phyloP scores from a whole-genome alignment of 2,797 vertebrate species.

The Phrynocephalus vlangalii region DNA sequence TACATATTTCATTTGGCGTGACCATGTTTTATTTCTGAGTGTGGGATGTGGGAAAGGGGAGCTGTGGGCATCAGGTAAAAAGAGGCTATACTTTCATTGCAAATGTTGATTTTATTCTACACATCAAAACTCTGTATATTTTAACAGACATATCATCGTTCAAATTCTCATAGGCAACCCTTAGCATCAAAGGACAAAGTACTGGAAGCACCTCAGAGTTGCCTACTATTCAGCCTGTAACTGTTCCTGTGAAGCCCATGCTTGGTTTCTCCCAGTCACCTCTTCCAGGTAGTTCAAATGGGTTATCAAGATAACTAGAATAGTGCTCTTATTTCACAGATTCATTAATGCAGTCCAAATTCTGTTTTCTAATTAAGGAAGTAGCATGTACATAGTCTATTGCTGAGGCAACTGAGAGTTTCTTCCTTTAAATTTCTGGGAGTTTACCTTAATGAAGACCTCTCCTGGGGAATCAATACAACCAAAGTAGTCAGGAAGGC shows the following conservation, averaged over 20 bases:
- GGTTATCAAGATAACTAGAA: conserved; percentile 24
- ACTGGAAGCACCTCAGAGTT: conserved; percentile 20
- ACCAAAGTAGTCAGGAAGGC: too few species aligned
- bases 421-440: too few species aligned
- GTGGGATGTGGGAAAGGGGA: neutral
- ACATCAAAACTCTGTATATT: neutral
- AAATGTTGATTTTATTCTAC: conserved; percentile 2
- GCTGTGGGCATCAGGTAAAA: neutral
- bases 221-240: conserved; percentile 32
- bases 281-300: conserved; percentile 65
- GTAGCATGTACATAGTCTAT: neutral
- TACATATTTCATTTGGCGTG: neutral
- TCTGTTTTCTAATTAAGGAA: neutral
- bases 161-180: conserved; percentile 31
- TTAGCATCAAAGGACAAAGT: conserved; percentile 19
- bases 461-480: too few species aligned
- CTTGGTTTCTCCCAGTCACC: conserved; percentile 24
- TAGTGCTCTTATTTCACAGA: conserved; percentile 6
- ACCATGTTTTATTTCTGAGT: neutral
- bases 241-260: conserved; percentile 45
- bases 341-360: neutral
- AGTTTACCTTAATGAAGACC: too few species aligned
- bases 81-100: neutral
- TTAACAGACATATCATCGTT: conserved; percentile 56
- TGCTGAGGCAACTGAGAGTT: neutral